Evolutionary conservation across 2,888 invertebrate genomes (phyloP).

Genomic region (Limnephilus auricula): DNA sequence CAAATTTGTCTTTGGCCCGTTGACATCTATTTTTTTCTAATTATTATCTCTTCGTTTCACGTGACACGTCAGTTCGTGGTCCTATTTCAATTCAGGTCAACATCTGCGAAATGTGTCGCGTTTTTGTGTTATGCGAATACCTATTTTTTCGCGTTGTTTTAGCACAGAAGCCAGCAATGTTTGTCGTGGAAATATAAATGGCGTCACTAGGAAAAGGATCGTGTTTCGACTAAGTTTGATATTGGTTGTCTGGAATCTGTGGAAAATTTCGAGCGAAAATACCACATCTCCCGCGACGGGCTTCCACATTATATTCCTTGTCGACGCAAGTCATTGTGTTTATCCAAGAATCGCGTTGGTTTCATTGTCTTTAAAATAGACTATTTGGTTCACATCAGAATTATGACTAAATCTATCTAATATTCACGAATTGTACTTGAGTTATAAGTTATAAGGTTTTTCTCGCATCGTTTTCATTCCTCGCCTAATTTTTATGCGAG

Average conservation of each 20-base stretch:
- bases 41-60: conserved; percentile 22
- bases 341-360: background rate
- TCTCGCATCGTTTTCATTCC: background rate
- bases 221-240: conserved; percentile 4
- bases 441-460: background rate
- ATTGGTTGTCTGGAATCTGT: background rate
- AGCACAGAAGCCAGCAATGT: background rate
- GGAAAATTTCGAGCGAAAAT: background rate
- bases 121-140: background rate
- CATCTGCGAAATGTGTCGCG: conserved; percentile 20
- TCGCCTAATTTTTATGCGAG: background rate
- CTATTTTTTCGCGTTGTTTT: background rate
- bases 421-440: background rate
- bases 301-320: background rate
- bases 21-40: background rate
- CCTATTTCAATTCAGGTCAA: conserved; percentile 40
- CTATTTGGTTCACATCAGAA: background rate
- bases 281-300: background rate
- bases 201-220: conserved; percentile 18
- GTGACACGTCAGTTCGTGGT: conserved; percentile 4
- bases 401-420: background rate
- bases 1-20: conserved; percentile 30
- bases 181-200: background rate
- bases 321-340: background rate
- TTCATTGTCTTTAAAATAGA: background rate